Evolutionary conservation across 1,140 invertebrate species (phyloP), one percentile per base, ranked within the genome.

Genomic region (Contarinia nasturtii): DNA sequence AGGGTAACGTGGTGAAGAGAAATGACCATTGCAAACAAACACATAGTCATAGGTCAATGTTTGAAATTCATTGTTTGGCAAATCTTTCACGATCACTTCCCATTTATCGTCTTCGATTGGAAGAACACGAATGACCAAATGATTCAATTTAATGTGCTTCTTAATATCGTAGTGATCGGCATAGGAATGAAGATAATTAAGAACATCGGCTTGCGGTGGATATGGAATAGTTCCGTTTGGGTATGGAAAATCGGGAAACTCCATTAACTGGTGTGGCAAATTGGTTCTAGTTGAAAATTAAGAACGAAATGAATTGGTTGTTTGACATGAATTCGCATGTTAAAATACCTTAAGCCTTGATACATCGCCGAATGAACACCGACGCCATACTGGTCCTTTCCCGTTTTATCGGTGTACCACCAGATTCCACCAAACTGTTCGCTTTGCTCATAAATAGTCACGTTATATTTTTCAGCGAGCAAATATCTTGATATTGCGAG

Each of bases 321-420:
- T 27, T 27, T 27, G 10, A 10, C 3, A 27, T 27, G 27, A 27
- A 27, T 27, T 10, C 27, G 27, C 3, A 10, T 27, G 3, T 27
- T 27, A 27, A 27, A 27, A 45, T 50, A 57, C 58, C 55, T 50
- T 17, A 61, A 51, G 20, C 57, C 60, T 49, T 73, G 74, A 50
- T 90, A 90, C 78, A 92, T 91, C 64, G 84, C 86, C 27, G 84
- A 82, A 58, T 90, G 86, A 40, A 91, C 75, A 2, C 85, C 82
- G 21, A 85, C 66, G 7, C 82, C 82, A 63, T 81, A 77, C 51
- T 74, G 65, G 59, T 87, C 80, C 36, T 70, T 71, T 14, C 77
- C 80, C 27, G 70, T 72, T 48, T 74, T 65, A 14, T 84, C 75
- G 10, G 72, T 77, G 57, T 89, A 94, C 1, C 86, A 76, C 86